Base-by-base conservation (phyloP, 1,140 invertebrate genomes). In the Pseudomyrmex dendroicus region DNA sequence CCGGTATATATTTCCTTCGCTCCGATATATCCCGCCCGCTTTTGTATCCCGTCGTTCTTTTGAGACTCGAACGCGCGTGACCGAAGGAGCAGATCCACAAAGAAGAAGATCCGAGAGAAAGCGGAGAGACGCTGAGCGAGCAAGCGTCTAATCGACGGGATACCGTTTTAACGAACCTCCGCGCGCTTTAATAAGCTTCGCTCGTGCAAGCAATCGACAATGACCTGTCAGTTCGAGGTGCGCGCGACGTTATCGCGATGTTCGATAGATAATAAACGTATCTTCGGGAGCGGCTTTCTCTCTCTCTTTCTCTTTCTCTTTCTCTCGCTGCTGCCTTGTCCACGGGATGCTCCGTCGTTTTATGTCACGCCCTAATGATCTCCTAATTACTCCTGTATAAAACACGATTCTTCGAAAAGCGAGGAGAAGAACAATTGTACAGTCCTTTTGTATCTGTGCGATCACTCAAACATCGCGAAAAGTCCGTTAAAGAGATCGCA, bases 111-210 rank as follows among this genome's bases (percentile, higher is more conserved):
- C 57, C 25, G 9, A 8, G 5, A 13, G n/a, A 52, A 20, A 22
- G n/a, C 50, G 25, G 61, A 52, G 22, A 61, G 22, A 1, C 46
- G 59, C 22, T 50, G 63, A 52, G 12, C 70, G 59, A 63, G 83
- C 63, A 67, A 20, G 88, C 70, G 84, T 66, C 73, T 88, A 83
- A 86, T 89, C 77, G 66, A 64, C 72, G 61, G 68, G 85, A 74
- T 86, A 85, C 84, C 85, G 85, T 86, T 86, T 78, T 86, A 86
- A 86, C 76, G 84, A 86, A 86, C 66, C 68, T 73, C 67, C 76
- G 76, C 57, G 61, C 62, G 70, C 64, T 48, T 80, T 86, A 86
- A 85, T 86, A 86, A 86, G 56, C 50, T 57, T 57, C 66, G 67
- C 59, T 61, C 59, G 64, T 13, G 50, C 73, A 63, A 61, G 63